Base-by-base conservation (phyloP, 2,888 invertebrate genomes). In the Amphimallon solstitiale region DNA sequence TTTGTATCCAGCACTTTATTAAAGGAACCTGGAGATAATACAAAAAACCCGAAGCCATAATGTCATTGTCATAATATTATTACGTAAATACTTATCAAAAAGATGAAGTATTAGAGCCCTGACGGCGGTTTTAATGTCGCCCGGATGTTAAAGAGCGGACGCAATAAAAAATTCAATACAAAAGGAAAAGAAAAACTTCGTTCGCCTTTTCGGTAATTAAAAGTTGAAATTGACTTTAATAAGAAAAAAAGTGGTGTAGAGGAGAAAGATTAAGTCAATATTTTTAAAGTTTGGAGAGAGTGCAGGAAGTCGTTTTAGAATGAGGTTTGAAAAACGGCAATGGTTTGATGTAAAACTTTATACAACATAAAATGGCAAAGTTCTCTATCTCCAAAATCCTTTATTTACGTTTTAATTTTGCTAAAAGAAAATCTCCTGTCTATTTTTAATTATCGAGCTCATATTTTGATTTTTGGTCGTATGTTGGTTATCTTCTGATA, bases 151-250 rank as follows among this genome's bases (percentile, higher is more conserved):
- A 51, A 51, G 35, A 51, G 35, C 15, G 51, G 10, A 6, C 17
- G 51, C 51, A 51, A 51, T 51, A 51, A 51, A 51, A 49, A 51
- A 51, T 51, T 51, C 51, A 51, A 51, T 51, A 51, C 51, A 51
- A 51, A 51, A 17, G 17, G 51, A 35, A 51, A 15, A 15, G 15
- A 51, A 34, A 34, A 51, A 51, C 35, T 51, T 51, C 19, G 51
- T 14, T 12, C 51, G 34, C 35, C 51, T 35, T 34, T 35, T 51
- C 34, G 35, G 51, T 51, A 51, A 51, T 51, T 51, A 51, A 51
- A 51, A 51, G 51, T 51, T 51, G 35, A 51, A 51, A 51, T 51
- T 51, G 51, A 37, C 51, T 51, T 51, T 51, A 51, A 51, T 51
- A 51, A 51, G 51, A 35, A 7, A 51, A 35, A 35, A 35, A 51